Evolutionary conservation across 2,888 invertebrate species (phyloP), one percentile per base, ranked within the genome.

Genomic region (Lasioglossum morio): DNA sequence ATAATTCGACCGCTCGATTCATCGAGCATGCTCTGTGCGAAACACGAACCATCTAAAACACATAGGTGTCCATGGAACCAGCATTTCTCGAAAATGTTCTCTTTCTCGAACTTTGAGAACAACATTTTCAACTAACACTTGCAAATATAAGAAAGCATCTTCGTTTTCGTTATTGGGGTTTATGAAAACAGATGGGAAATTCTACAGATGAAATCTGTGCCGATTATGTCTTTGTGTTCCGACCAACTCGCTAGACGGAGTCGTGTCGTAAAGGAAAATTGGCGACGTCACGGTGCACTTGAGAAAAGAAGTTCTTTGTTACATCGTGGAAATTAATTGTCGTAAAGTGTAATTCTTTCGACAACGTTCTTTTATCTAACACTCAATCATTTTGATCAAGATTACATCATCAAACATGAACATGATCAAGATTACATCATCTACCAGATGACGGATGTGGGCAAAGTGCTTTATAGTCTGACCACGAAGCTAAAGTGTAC

Each of bases 1-100:
- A 79, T 14, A 8, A 14, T 79, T 87, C 89, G 85, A 81, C 46
- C 30, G 30, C 19, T 85, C 89, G 89, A 89, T 84, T 66, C 60
- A 81, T 89, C 85, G 85, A 85, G 78, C 79, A 72, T 81, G 77
- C 82, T 66, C 77, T 16, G 10, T 77, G n/a, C 12, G 46, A 72
- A 72, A 30, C 30, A 16, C 4, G 46, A 70, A 40, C 40, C 40
- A 70, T 69, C 12, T n/a, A 27, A 70, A 70, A 40, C 40, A 16
- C 14, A 40, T 70, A 70, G 23, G 2, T 40, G 40, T 70, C n/a
- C 57, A 12, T 57, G 12, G n/a, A 57, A 12, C 4, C 30, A 30
- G 16, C 14, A 30, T 27, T 60, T 60, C 60, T 60, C 43, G 43
- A 43, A 60, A 60, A 27, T 60, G 3, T 27, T n/a, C 4, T 7